Base-by-base conservation (phyloP, 2,797 vertebrate species). In the Dendrocincla tyrannina region DNA sequence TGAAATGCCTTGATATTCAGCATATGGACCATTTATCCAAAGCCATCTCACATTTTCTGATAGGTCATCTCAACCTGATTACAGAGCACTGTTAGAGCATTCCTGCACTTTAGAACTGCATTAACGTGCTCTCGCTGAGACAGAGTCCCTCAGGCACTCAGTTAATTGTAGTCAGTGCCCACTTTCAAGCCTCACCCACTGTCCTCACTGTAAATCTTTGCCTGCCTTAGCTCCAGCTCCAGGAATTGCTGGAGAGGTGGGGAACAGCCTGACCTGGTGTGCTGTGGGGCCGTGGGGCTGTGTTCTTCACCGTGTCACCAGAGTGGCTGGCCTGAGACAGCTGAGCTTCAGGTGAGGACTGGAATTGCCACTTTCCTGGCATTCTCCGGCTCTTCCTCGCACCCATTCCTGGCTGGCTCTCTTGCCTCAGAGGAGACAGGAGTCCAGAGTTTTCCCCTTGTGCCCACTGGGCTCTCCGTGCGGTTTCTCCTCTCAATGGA, bases 1-100 rank as follows among this genome's bases (percentile, higher is more conserved):
- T 83, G 72, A 95, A 94, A 77, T 84, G 63, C 49, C 39, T 91
- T 68, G 75, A 81, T 91, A 79, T 92, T 95, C 91, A 80, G 58
- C 80, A 46, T 86, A 58, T 73, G 85, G 84, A 63, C 67, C 32
- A 53, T 93, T 86, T 88, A 82, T 89, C 73, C 76, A 77, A 44
- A 82, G 75, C 42, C 78, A 52, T 80, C 72, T 91, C 58, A 80
- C 80, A 32, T 92, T 81, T 81, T 81, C 63, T 92, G 70, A 81
- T 88, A 68, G 87, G 90, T 84, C 76, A 77, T 27, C 76, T 82
- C 74, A 52, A 22, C 37, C 69, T 88, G 84, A 72, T 85, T 87
- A 52, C 86, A 67, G 67, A 85, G 70, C 47, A 13, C 73, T 33
- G 46, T 44, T 62, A 46, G 80, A 62, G 74, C 69, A 47, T 66